Percentiles rank a stretch among this genome's conserved stretches.
Conservation (phyloP, 2,797 vertebrate species). For the Buphagus erythrorhynchus region DNA sequence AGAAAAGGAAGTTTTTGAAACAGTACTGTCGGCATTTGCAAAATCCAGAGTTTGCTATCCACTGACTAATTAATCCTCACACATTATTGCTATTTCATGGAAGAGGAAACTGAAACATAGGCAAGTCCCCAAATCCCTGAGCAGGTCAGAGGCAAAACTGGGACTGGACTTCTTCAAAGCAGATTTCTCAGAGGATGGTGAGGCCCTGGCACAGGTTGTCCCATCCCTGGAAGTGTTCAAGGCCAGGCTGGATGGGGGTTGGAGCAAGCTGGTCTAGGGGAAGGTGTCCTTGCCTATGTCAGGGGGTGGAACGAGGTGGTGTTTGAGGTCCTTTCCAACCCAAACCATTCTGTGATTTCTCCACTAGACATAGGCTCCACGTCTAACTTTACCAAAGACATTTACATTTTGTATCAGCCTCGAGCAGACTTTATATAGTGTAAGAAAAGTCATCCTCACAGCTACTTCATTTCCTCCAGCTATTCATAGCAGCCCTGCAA, state of each 20-base stretch:
- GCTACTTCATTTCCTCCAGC: conserved; percentile 33
- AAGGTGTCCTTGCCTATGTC: neutral
- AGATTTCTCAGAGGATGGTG: neutral
- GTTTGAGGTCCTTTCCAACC: neutral
- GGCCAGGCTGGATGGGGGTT: neutral
- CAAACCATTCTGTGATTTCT: neutral
- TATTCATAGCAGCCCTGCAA: conserved; percentile 47
- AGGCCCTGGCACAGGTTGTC: neutral
- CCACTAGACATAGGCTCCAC: neutral
- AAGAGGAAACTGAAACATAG: conserved; percentile 9
- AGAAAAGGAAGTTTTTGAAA: conserved; percentile 46
- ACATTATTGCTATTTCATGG: conserved; percentile 11
- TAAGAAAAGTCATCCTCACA: conserved; percentile 13
- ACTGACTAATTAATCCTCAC: conserved; percentile 30
- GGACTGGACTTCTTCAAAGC: neutral
- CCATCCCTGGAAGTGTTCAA: neutral
- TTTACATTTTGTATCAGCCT: neutral
- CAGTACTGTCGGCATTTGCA: neutral
- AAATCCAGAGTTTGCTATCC: conserved; percentile 11
- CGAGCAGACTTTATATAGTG: neutral
- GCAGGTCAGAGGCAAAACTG: conserved; percentile 4
- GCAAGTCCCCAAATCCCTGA: neutral
- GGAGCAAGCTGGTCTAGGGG: neutral
- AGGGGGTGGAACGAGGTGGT: rapidly evolving
- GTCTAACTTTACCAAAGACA: neutral